Conservation (phyloP, 1,140 invertebrate genomes). For the Atopsyche davidsoni region DNA sequence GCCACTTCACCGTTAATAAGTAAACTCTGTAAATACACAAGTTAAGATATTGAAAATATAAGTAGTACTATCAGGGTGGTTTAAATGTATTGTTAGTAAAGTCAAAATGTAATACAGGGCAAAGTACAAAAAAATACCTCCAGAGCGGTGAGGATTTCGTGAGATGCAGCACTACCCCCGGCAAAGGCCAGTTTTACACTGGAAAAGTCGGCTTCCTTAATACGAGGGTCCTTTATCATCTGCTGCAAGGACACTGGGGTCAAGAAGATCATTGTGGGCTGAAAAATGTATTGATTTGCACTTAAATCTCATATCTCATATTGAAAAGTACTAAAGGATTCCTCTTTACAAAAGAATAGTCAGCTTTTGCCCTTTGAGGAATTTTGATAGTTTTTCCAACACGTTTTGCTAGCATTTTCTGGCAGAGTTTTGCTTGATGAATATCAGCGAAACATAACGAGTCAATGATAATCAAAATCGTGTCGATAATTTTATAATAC, state of each 20-base stretch:
- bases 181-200: background rate
- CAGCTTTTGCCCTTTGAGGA: constrained; percentile 9
- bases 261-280: background rate
- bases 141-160: too few relatives aligned
- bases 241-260: background rate
- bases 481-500: background rate
- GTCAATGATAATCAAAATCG: too few relatives aligned
- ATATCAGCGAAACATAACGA: background rate
- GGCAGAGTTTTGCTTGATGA: background rate
- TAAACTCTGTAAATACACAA: too few relatives aligned
- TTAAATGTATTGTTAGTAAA: too few relatives aligned
- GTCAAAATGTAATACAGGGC: too few relatives aligned
- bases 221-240: background rate
- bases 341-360: background rate
- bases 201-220: background rate
- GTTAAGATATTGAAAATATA: too few relatives aligned
- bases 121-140: too few relatives aligned
- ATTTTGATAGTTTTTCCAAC: background rate
- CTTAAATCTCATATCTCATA: background rate
- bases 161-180: constrained; percentile 6
- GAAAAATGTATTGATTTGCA: background rate
- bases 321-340: constrained; percentile 1
- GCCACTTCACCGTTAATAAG: too few relatives aligned
- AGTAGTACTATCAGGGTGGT: too few relatives aligned
- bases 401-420: constrained; percentile 1